These are phyloP conservation scores for Hirundo rustica DNA, from an alignment of 2,797 vertebrate genomes.

Conservation along the genomic window DNA sequence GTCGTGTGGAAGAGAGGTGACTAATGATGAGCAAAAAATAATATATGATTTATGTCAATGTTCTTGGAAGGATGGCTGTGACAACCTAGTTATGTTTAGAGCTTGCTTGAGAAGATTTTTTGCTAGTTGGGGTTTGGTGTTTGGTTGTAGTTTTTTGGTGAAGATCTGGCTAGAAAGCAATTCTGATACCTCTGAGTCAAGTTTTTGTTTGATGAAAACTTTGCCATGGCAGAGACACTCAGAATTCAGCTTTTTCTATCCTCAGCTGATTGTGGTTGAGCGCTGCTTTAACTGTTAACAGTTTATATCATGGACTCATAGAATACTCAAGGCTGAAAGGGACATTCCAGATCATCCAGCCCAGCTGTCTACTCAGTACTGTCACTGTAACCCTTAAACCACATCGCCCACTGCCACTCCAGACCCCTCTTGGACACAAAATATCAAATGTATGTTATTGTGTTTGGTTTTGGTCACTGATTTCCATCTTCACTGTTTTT, in stretches of 20 bases:
- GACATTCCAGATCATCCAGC: neutral
- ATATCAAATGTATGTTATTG: neutral
- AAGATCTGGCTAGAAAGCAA: neutral
- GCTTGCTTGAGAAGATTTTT: neutral
- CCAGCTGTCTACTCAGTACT: neutral
- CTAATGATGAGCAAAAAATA: neutral
- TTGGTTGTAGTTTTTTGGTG: neutral
- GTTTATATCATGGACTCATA: neutral
- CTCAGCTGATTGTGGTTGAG: neutral
- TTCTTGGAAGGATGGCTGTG: neutral
- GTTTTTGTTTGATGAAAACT: neutral
- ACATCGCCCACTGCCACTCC: neutral
- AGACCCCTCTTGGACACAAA: neutral
- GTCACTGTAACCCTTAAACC: neutral
- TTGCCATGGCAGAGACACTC: neutral
- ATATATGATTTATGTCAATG: fast-evolving
- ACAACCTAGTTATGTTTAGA: neutral
- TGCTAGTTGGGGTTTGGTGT: neutral
- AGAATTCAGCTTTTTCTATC: neutral
- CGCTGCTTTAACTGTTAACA: neutral
- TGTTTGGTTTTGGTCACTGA: neutral
- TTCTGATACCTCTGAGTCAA: neutral
- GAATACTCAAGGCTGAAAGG: neutral
- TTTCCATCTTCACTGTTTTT: conserved; percentile 11
- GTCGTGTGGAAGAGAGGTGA: neutral